phyloP scores from a whole-genome alignment of 2,888 invertebrate genomes.

The Athetis lepigone region DNA sequence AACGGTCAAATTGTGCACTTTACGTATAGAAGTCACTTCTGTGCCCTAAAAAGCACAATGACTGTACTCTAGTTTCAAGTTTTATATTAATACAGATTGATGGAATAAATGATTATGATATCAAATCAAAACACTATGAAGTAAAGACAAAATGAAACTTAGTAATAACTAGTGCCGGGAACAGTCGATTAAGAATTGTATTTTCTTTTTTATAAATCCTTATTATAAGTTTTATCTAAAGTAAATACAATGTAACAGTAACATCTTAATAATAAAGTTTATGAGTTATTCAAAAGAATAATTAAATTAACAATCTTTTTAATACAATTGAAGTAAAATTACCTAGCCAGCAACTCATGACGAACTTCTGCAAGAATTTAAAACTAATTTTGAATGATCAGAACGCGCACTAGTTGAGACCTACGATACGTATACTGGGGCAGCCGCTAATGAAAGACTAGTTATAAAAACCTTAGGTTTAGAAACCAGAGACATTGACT shows the following conservation, averaged over 20 bases:
- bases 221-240: not conserved
- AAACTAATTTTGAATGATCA: not conserved
- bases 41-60: no score
- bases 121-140: not conserved
- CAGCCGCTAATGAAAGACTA: slow-evolving; percentile 33
- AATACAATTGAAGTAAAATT: not conserved
- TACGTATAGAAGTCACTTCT: no score
- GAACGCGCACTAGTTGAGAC: not conserved
- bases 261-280: not conserved
- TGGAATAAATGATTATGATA: no score
- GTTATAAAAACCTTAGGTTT: slow-evolving; percentile 42
- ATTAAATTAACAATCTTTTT: not conserved
- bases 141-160: not conserved
- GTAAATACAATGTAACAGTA: no score
- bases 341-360: slow-evolving; percentile 6
- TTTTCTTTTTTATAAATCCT: no score
- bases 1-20: no score
- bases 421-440: not conserved
- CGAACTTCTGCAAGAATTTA: not conserved
- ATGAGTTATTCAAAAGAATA: slow-evolving; percentile 1
- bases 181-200: no score
- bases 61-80: no score
- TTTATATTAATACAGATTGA: no score
- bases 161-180: no score
- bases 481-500: slow-evolving; percentile 52